Evolutionary conservation across 2,888 invertebrate genomes (phyloP).

Genomic region (Anoncus sp.): DNA sequence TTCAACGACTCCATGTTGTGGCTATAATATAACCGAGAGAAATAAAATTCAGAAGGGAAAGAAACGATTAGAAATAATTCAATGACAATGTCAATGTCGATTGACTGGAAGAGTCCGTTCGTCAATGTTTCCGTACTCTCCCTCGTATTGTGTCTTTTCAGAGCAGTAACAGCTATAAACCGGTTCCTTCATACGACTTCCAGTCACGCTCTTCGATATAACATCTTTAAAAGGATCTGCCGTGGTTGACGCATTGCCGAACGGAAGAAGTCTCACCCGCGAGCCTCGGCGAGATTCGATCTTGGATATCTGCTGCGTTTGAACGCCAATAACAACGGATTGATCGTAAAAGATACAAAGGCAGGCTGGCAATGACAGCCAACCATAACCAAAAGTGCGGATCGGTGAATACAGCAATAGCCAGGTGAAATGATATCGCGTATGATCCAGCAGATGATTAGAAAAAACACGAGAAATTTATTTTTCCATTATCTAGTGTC

Average conservation of each 20-base stretch:
- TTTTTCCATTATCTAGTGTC: neutral
- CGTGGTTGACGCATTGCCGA: slow-evolving; percentile 34
- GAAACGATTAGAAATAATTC: slow-evolving; percentile 38
- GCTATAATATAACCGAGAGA: neutral
- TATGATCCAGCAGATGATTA: slow-evolving; percentile 16
- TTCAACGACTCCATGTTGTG: neutral
- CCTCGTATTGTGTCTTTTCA: neutral
- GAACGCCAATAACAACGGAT: neutral
- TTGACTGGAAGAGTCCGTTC: slow-evolving; percentile 23
- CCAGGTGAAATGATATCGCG: slow-evolving; percentile 17
- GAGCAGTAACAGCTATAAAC: slow-evolving; percentile 21
- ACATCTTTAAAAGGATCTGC: slow-evolving; percentile 45
- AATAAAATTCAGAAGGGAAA: slow-evolving; percentile 7
- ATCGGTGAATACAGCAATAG: slow-evolving; percentile 8
- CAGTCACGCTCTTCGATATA: slow-evolving; percentile 16
- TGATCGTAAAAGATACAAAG: neutral
- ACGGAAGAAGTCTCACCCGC: slow-evolving; percentile 41
- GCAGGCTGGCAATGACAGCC: neutral
- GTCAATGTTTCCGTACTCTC: slow-evolving; percentile 35
- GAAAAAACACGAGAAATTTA: slow-evolving; percentile 24
- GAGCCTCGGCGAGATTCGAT: slow-evolving; percentile 21
- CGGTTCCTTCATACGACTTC: slow-evolving; percentile 21
- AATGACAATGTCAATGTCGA: slow-evolving; percentile 45
- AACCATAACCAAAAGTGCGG: neutral
- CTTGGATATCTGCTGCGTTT: neutral